Evolutionary conservation across 1,140 invertebrate genomes (phyloP).

Genomic region (Meloidogyne chitwoodi): DNA sequence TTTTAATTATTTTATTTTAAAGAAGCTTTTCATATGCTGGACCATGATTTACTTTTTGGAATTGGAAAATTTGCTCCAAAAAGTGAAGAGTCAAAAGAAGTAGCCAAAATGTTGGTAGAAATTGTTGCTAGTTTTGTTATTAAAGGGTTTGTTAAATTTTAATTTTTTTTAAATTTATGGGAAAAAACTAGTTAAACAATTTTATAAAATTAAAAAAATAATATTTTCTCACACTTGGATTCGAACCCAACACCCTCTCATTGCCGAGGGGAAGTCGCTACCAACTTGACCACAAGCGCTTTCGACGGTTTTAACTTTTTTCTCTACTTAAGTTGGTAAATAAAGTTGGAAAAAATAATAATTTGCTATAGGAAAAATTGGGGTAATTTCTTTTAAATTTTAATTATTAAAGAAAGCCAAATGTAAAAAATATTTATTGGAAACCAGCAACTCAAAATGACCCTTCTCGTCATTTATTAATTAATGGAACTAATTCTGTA

Average conservation of each 20-base stretch:
- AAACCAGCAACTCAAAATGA: constrained; percentile 1
- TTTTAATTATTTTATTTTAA: background rate
- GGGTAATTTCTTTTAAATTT: background rate
- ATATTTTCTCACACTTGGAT: too few relatives aligned
- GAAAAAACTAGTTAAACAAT: too few relatives aligned
- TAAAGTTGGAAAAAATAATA: too few relatives aligned
- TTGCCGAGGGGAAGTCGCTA: too few relatives aligned
- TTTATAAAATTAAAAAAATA: too few relatives aligned
- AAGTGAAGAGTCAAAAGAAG: background rate
- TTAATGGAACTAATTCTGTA: constrained; percentile 13
- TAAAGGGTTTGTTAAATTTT: too few relatives aligned
- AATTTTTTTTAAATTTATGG: too few relatives aligned
- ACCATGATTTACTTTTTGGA: constrained; percentile 12
- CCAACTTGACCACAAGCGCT: too few relatives aligned
- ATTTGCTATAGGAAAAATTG: too few relatives aligned
- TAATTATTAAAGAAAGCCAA: background rate
- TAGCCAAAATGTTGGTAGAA: background rate
- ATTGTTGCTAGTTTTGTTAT: constrained; percentile 3
- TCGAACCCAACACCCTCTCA: too few relatives aligned
- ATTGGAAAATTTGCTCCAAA: background rate
- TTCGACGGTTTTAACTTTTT: too few relatives aligned
- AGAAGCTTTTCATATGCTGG: constrained; percentile 4
- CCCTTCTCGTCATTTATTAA: constrained; percentile 18
- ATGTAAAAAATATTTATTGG: background rate
- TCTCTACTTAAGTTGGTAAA: too few relatives aligned